phyloP scores from a whole-genome alignment of 2,797 vertebrate species.

The Sorex maritimensis region DNA sequence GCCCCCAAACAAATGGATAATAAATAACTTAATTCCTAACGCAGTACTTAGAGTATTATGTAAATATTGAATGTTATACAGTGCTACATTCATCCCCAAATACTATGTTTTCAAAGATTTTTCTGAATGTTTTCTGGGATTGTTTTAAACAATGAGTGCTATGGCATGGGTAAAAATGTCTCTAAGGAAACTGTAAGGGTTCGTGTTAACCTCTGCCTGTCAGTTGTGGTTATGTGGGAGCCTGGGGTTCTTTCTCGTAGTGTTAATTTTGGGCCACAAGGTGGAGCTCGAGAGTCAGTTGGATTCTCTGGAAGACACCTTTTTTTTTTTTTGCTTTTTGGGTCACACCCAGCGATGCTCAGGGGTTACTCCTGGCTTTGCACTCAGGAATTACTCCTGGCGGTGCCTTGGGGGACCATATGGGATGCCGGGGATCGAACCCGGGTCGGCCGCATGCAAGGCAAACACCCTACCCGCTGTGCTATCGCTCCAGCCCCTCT shows the following conservation, averaged over 20 bases:
- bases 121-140: constrained; percentile 46
- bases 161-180: constrained; percentile 16
- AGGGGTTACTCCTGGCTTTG: too few species aligned
- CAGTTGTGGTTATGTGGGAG: background rate
- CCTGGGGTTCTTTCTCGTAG: background rate
- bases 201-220: constrained; percentile 43
- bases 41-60: constrained; percentile 23
- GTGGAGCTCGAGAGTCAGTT: constrained; percentile 75
- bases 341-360: too few species aligned
- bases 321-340: too few species aligned
- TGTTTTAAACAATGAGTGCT: constrained; percentile 22
- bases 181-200: background rate
- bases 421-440: too few species aligned
- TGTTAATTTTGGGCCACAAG: constrained; percentile 76
- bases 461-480: too few species aligned
- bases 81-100: background rate
- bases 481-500: too few species aligned
- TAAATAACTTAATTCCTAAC: background rate
- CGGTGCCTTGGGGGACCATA: too few species aligned
- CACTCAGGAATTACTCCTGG: too few species aligned
- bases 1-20: too few species aligned
- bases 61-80: constrained; percentile 18
- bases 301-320: background rate
- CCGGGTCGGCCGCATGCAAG: too few species aligned
- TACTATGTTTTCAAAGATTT: constrained; percentile 47